Conservation (phyloP, 2,888 invertebrate species). For the Campoplex capitator region DNA sequence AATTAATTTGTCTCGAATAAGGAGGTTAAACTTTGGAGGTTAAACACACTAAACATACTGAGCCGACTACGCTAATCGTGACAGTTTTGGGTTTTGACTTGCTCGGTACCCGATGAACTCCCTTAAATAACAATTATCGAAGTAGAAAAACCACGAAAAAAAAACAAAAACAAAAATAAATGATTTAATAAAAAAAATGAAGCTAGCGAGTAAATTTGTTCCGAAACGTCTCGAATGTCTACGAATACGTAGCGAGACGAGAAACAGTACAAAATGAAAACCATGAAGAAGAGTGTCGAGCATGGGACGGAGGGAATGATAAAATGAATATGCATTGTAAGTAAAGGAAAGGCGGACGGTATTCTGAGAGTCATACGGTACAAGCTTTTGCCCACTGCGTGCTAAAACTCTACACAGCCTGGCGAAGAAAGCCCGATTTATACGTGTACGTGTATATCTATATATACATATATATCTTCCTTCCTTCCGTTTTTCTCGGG, state of each 20-base stretch:
- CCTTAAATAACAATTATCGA: background rate
- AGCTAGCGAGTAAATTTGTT: background rate
- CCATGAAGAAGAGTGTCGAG: slow-evolving; percentile 64
- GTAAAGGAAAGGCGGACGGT: slow-evolving; percentile 54
- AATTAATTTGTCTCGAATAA: too few relatives aligned
- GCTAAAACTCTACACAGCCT: slow-evolving; percentile 41
- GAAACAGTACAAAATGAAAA: slow-evolving; percentile 31
- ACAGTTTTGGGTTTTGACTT: too few relatives aligned
- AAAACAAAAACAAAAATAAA: background rate
- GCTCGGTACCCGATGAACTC: too few relatives aligned
- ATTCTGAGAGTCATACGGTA: slow-evolving; percentile 31
- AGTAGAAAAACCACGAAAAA: background rate
- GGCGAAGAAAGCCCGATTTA: background rate
- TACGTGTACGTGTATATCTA: slow-evolving; percentile 2
- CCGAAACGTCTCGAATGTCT: background rate
- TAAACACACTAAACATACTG: too few relatives aligned
- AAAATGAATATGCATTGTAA: slow-evolving; percentile 79
- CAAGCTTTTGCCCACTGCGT: slow-evolving; percentile 24
- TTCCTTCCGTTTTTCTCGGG: slow-evolving; percentile 59
- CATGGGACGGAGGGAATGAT: slow-evolving; percentile 65
- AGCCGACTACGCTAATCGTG: too few relatives aligned
- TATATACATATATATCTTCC: slow-evolving; percentile 9
- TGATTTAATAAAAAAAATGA: background rate
- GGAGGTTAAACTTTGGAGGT: too few relatives aligned
- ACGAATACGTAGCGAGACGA: background rate